Evolutionary conservation across 2,888 invertebrate species (phyloP).

Genomic region (Noctuana brunneofusca): DNA sequence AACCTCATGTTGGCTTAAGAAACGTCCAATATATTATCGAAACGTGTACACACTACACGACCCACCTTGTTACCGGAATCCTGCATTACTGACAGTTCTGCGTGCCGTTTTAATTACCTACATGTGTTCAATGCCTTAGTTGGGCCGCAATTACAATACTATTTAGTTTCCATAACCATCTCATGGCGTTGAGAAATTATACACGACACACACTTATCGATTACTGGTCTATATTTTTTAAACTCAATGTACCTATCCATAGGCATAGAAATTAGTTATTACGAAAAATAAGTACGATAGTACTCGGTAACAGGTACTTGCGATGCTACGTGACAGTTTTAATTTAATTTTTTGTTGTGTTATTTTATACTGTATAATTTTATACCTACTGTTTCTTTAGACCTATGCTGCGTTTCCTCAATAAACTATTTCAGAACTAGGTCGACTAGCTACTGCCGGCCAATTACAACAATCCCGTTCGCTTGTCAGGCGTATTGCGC

Average conservation of each 20-base stretch:
- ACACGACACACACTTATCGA: constrained; percentile 11
- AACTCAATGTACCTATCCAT: no score
- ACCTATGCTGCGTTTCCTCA: constrained; percentile 30
- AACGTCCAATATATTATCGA: not conserved
- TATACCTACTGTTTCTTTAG: constrained; percentile 26
- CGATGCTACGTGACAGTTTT: no score
- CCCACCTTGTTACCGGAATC: constrained; percentile 33
- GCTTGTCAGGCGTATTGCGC: constrained; percentile 58
- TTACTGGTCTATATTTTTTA: constrained; percentile 18
- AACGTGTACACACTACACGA: not conserved
- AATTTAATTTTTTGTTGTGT: no score
- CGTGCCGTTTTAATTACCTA: constrained; percentile 34
- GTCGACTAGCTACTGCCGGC: constrained; percentile 35
- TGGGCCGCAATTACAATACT: constrained; percentile 35
- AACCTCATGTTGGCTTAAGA: not conserved
- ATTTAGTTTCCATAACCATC: constrained; percentile 26
- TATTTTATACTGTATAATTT: not conserved
- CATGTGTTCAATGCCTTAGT: constrained; percentile 37
- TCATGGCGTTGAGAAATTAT: constrained; percentile 27
- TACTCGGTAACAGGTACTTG: no score
- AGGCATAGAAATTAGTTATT: no score
- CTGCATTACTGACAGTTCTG: constrained; percentile 21
- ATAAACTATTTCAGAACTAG: constrained; percentile 34
- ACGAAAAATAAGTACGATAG: no score
- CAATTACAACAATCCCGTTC: constrained; percentile 33